phyloP scores from a whole-genome alignment of 1,140 invertebrate species.

The Drosophila repleta region DNA sequence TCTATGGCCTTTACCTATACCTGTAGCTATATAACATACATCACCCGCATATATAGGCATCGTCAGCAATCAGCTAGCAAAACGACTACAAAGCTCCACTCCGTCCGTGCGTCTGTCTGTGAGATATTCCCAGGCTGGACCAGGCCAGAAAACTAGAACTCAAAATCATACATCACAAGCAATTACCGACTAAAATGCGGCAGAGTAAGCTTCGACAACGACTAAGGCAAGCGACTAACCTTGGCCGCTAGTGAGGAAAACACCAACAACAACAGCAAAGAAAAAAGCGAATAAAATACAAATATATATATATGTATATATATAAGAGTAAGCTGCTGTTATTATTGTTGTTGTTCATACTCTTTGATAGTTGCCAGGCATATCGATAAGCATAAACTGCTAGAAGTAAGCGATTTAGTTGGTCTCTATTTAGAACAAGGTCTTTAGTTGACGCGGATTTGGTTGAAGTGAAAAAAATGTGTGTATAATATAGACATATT shows the following conservation, averaged over 20 bases:
- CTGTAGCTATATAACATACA: conserved; percentile 76
- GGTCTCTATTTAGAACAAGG: background rate
- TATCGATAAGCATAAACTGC: conserved; percentile 6
- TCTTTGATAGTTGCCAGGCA: conserved; percentile 26
- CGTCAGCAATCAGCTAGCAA: conserved; percentile 67
- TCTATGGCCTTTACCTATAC: conserved; percentile 70
- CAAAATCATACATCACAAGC: conserved; percentile 82
- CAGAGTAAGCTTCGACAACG: conserved; percentile 62
- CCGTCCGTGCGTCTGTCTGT: conserved; percentile 28
- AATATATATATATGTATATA: conserved; percentile 17
- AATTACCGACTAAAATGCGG: conserved; percentile 80
- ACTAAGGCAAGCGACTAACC: conserved; percentile 62
- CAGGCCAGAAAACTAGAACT: conserved; percentile 75
- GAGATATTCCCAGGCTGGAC: conserved; percentile 79
- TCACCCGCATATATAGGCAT: conserved; percentile 82
- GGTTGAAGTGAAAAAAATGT: no score
- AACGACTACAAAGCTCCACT: conserved; percentile 49
- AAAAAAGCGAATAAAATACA: conserved; percentile 29
- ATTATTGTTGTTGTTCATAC: conserved; percentile 69
- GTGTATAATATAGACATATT: no score
- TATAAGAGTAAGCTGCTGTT: conserved; percentile 66
- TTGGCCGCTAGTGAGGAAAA: conserved; percentile 62
- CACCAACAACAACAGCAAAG: conserved; percentile 18
- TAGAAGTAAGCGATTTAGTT: background rate
- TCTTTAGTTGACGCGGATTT: no score